Evolutionary conservation across 2,888 invertebrate genomes (phyloP).

Genomic region (Xanthorhoe designata): DNA sequence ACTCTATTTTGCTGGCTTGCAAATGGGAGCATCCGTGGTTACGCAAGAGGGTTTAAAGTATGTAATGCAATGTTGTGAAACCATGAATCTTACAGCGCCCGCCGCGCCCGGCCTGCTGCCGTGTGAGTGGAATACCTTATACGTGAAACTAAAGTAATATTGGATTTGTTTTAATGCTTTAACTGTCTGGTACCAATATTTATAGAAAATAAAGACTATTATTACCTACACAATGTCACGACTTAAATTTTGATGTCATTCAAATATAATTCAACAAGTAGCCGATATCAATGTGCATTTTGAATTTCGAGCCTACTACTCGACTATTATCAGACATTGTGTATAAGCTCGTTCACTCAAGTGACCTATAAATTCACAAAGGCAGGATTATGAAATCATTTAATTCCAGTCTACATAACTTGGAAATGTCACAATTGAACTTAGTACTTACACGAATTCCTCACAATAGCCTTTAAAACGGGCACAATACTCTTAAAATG

Average conservation of each 20-base stretch:
- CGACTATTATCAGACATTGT: not conserved
- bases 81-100: conserved; percentile 1
- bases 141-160: not conserved
- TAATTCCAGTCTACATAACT: conserved; percentile 18
- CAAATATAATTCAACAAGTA: no score
- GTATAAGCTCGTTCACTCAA: not conserved
- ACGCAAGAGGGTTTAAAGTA: conserved; percentile 1
- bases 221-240: no score
- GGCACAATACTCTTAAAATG: conserved; percentile 53
- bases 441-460: conserved; percentile 40
- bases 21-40: not conserved
- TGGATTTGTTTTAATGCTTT: not conserved
- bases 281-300: no score
- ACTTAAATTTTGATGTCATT: no score
- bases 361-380: conserved; percentile 3
- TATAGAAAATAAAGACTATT: no score
- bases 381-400: conserved; percentile 13
- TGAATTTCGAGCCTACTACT: no score
- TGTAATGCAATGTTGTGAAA: not conserved
- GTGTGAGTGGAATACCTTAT: not conserved
- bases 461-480: conserved; percentile 38
- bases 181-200: not conserved
- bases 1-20: not conserved
- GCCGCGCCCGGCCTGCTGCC: not conserved
- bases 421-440: conserved; percentile 17